Percentiles rank a stretch among this genome's conserved stretches.
Evolutionary conservation across 2,888 invertebrate genomes (phyloP).

Genomic region (Adelognathus sp.): DNA sequence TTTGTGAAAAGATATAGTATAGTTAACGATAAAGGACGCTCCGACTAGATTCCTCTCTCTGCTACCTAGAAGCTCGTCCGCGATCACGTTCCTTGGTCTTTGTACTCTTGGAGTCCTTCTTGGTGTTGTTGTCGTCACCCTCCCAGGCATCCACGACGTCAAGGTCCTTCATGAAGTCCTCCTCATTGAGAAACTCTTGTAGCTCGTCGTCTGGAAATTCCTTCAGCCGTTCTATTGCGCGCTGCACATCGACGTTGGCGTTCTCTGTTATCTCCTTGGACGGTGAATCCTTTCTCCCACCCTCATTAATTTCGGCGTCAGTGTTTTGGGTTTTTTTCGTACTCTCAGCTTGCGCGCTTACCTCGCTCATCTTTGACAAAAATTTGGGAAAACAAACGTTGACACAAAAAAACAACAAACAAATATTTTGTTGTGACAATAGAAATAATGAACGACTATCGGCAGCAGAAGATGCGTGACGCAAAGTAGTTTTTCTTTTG

Average conservation of each 20-base stretch:
- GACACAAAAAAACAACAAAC: not conserved
- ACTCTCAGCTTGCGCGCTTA: slow-evolving; percentile 31
- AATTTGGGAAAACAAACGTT: slow-evolving; percentile 2
- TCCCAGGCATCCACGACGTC: slow-evolving; percentile 78
- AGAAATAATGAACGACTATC: not conserved
- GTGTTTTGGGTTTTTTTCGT: not conserved
- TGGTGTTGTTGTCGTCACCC: slow-evolving; percentile 71
- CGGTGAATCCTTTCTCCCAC: not conserved
- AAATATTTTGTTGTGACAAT: not conserved
- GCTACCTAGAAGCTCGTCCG: slow-evolving; percentile 67
- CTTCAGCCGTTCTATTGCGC: slow-evolving; percentile 73
- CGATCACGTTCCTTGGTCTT: slow-evolving; percentile 55
- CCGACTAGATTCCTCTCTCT: not conserved
- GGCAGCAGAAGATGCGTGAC: not conserved
- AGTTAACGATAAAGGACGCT: not conserved
- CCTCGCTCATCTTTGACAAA: slow-evolving; percentile 50
- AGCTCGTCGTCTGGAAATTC: slow-evolving; percentile 76
- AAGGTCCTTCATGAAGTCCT: slow-evolving; percentile 76
- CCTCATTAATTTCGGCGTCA: too few relatives aligned
- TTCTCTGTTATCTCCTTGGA: not conserved
- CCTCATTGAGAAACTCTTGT: slow-evolving; percentile 75
- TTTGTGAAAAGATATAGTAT: too few relatives aligned
- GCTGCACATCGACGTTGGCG: slow-evolving; percentile 68
- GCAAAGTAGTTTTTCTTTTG: not conserved
- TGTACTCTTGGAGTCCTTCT: slow-evolving; percentile 13